phyloP scores from a whole-genome alignment of 1,140 invertebrate genomes.

The Aphidius ervi region DNA sequence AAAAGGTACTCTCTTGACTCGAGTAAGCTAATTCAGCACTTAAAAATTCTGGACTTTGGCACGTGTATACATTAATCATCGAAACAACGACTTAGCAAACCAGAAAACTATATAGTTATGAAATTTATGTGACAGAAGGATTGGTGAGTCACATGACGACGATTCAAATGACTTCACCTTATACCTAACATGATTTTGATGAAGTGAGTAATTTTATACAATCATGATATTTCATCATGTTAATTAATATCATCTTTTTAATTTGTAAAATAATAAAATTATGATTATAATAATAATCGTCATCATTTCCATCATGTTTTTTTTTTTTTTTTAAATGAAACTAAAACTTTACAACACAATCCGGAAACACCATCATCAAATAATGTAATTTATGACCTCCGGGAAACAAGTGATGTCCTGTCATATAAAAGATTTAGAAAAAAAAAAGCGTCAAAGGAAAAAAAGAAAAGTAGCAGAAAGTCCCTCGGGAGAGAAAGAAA shows the following conservation, averaged over 20 bases:
- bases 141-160: not conserved
- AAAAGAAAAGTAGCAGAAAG: not conserved
- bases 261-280: too few species aligned
- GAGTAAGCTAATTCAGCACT: conserved; percentile 17
- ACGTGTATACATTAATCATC: conserved; percentile 21
- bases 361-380: too few species aligned
- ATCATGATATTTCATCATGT: not conserved
- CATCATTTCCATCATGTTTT: too few species aligned
- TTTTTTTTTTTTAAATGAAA: too few species aligned
- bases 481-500: conserved; percentile 6
- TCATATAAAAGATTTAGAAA: too few species aligned
- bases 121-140: not conserved
- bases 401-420: too few species aligned
- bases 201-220: conserved; percentile 9
- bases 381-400: too few species aligned
- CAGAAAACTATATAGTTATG: too few species aligned
- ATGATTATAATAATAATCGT: too few species aligned
- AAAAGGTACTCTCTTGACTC: conserved; percentile 1
- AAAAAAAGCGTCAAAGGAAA: not conserved
- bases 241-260: conserved; percentile 1
- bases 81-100: conserved; percentile 7
- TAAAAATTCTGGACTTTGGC: conserved; percentile 14
- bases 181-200: not conserved
- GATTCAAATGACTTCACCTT: conserved; percentile 14
- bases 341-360: too few species aligned